Evolutionary conservation across 2,888 invertebrate species (phyloP), one percentile per base, ranked within the genome.

Genomic region (Agonopterix alstromeriana): DNA sequence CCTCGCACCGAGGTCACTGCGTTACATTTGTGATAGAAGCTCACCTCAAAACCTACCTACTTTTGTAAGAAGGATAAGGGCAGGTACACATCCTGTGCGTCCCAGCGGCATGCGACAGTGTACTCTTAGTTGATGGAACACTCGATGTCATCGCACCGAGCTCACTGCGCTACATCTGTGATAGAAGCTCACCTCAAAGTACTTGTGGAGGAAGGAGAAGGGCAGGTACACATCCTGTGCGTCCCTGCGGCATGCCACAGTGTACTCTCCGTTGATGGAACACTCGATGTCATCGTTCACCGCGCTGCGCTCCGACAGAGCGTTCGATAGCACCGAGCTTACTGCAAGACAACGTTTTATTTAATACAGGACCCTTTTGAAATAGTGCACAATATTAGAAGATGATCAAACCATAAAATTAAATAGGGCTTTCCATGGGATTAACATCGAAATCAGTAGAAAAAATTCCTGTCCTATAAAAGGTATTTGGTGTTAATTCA

Each of bases 21-120:
- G 3, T 7, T 27, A 27, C 7, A 7, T 5, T 7, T 27, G 27
- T 27, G 27, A 5, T 95, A 97, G 43, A 97, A 27, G 91, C 94
- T 94, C 61, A 95, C 94, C 92, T 98, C 98, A 86, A 98, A 98
- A 84, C 2, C n/a, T n/a, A n/a, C 1, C 2, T 98, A 98, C 77
- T 95, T 96, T 69, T 95, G 94, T 61, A 98, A 90, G 74, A 98
- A 97, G 43, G 95, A 94, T 84, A 98, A 98, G 14, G 98, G 98
- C 63, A 98, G 85, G 77, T 93, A 98, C 35, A 98, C 94, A 83
- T 97, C 97, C 63, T 94, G 93, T 0, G 60, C 49, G 70, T 95
- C 95, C 47, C 93, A 92, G 48, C 93, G 92, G 74, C 97, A 97
- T 42, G 92, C 91, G 60, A 96, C 91, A 3, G 93, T 92, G 73